A percentile compares a stretch with the other conserved stretches of the same genome.
These are phyloP conservation scores for Felis catus DNA, from an alignment of 2,113 vertebrate species.

Conservation along the genomic window F.catus_Fca126_mat1.0 CM031413.1:166666501-166667000, in stretches of 20 bases:
- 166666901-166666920: background rate
- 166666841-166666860: background rate
- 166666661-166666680: background rate
- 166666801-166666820: background rate
- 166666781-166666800: background rate
- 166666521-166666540: background rate
- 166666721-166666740: background rate
- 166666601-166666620: background rate
- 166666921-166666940: background rate
- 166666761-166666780: background rate
- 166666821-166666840: background rate
- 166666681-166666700: background rate
- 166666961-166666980: background rate
- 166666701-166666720: background rate
- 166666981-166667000: background rate
- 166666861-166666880: background rate
- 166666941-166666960: background rate
- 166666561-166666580: background rate
- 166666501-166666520: background rate
- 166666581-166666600: background rate
- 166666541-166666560: too few relatives aligned
- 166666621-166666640: background rate
- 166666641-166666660: background rate
- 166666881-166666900: background rate
- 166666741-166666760: background rate